Conservation (phyloP, 2,888 invertebrate species). For the Yponomeuta cagnagella region DNA sequence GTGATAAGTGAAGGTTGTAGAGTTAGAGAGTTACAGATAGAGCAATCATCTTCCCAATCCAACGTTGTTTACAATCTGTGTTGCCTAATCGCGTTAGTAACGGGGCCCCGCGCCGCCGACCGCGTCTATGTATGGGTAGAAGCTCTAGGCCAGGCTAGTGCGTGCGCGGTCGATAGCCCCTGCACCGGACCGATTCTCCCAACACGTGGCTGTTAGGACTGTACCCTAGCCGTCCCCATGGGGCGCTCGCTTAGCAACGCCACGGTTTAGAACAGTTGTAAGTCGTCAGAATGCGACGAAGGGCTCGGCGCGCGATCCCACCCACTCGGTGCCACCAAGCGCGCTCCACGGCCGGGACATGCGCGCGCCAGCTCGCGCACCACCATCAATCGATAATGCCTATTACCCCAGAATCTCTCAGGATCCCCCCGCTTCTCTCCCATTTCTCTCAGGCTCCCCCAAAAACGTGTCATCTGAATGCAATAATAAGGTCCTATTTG, state of each 20-base stretch:
- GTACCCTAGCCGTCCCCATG: not conserved
- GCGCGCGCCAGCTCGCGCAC: slow-evolving; percentile 55
- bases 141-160: slow-evolving; percentile 12
- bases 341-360: slow-evolving; percentile 34
- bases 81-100: slow-evolving; percentile 9
- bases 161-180: slow-evolving; percentile 12
- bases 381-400: slow-evolving; percentile 67
- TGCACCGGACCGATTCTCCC: not conserved
- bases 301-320: slow-evolving; percentile 9
- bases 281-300: not conserved
- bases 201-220: not conserved
- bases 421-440: slow-evolving; percentile 30
- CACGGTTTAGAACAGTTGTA: not conserved
- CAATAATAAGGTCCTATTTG: slow-evolving; percentile 67
- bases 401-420: slow-evolving; percentile 56
- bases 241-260: not conserved
- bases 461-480: slow-evolving; percentile 65
- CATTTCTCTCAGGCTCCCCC: slow-evolving; percentile 10
- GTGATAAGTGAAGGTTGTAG: not conserved
- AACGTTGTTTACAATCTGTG: slow-evolving; percentile 6
- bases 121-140: not conserved
- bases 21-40: not conserved
- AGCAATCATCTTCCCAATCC: slow-evolving; percentile 1
- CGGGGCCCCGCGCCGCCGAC: slow-evolving; percentile 3
- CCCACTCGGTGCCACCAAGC: slow-evolving; percentile 13